Conservation (phyloP, 2,113 vertebrate genomes). For the Oplegnathus fasciatus region DNA sequence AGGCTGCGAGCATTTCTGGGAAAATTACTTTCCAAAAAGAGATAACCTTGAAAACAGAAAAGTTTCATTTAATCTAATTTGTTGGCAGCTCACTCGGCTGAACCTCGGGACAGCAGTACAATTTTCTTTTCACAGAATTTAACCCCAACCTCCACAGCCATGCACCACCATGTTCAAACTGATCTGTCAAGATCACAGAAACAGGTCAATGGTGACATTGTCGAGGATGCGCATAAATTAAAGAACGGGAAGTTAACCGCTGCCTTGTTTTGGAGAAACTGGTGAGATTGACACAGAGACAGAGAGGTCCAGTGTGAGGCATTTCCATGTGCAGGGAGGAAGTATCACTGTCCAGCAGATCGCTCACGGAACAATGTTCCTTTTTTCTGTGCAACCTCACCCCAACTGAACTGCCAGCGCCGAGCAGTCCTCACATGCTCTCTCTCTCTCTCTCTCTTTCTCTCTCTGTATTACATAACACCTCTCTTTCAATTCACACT, state of each 20-base stretch:
- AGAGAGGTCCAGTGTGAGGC: conserved; percentile 17
- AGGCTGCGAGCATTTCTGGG: not conserved
- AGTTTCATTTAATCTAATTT: conserved; percentile 10
- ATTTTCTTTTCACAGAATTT: conserved; percentile 16
- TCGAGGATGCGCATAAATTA: not conserved
- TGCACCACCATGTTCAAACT: not conserved
- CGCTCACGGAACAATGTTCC: conserved; percentile 62
- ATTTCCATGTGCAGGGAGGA: conserved; percentile 46
- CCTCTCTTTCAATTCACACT: conserved; percentile 43
- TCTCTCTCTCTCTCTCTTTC: too few relatives aligned
- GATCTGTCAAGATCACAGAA: conserved; percentile 10
- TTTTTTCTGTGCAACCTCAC: conserved; percentile 65
- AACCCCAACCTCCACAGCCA: not conserved
- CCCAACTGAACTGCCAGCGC: conserved; percentile 58
- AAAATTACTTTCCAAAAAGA: conserved; percentile 11
- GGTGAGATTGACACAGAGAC: conserved; percentile 2
- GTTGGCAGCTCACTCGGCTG: not conserved
- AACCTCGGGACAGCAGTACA: not conserved
- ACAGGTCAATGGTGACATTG: conserved; percentile 13
- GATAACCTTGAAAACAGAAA: not conserved
- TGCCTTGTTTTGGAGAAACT: conserved; percentile 32
- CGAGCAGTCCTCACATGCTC: conserved; percentile 61
- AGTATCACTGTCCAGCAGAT: conserved; percentile 42
- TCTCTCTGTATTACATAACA: conserved; percentile 55
- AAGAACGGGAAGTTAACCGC: conserved; percentile 1